These are phyloP conservation scores for Aptenodytes forsteri DNA, from an alignment of 2,113 vertebrate species.

Conservation along the genomic window DNA sequence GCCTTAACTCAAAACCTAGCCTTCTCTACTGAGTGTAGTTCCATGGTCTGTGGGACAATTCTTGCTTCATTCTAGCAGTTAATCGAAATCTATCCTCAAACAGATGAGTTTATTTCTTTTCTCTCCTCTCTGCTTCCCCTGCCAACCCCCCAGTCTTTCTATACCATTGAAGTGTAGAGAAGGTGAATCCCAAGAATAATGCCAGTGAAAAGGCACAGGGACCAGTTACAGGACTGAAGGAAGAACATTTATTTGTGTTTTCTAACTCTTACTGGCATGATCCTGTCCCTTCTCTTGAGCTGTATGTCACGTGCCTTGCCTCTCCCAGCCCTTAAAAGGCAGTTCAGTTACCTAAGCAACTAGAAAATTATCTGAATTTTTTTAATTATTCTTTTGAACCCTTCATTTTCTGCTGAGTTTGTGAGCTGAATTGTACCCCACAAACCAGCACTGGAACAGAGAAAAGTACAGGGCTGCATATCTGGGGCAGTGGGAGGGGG, in stretches of 20 bases:
- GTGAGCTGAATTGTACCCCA: background rate
- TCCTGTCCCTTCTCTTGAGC: background rate
- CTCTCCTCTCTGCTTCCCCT: accelerated
- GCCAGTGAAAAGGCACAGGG: background rate
- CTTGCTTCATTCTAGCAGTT: background rate
- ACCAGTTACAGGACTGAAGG: background rate
- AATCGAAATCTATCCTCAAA: background rate
- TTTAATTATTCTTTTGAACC: background rate
- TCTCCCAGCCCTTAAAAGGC: background rate
- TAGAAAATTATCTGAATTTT: background rate
- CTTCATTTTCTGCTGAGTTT: background rate
- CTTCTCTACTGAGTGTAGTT: background rate
- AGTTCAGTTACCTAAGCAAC: background rate
- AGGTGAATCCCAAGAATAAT: background rate
- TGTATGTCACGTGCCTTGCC: background rate
- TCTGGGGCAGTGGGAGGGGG: background rate
- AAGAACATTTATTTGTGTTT: background rate
- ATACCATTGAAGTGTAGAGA: background rate
- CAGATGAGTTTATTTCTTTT: background rate
- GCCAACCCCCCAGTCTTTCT: background rate
- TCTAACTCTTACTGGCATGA: background rate
- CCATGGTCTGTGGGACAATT: background rate
- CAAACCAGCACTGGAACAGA: background rate
- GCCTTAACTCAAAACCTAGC: background rate
- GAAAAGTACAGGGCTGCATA: background rate